These are phyloP conservation scores for Epirrhoe tristata DNA, from an alignment of 2,888 invertebrate genomes.

Conservation along the genomic window DNA sequence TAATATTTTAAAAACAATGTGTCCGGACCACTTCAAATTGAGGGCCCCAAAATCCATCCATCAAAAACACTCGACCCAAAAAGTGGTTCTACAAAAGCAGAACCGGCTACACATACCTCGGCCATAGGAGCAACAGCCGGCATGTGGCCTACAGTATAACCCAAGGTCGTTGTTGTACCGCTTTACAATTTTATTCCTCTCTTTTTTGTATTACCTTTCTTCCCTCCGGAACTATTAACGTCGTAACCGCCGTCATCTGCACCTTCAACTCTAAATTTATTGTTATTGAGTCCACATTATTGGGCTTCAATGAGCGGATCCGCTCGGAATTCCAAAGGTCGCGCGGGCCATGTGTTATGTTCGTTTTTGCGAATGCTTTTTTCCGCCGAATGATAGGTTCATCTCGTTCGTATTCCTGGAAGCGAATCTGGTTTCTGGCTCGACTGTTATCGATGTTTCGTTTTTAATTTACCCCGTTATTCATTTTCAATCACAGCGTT, in stretches of 20 bases:
- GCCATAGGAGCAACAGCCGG: slow-evolving; percentile 71
- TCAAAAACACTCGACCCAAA: slow-evolving; percentile 68
- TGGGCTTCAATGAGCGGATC: slow-evolving; percentile 28
- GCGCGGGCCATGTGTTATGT: slow-evolving; percentile 71
- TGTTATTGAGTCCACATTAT: slow-evolving; percentile 43
- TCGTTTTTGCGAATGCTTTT: slow-evolving; percentile 78
- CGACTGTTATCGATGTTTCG: slow-evolving; percentile 45
- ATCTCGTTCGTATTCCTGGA: slow-evolving; percentile 54
- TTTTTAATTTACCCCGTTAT: slow-evolving; percentile 42
- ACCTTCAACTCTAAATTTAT: slow-evolving; percentile 49
- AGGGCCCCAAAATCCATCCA: slow-evolving; percentile 69
- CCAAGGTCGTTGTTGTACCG: slow-evolving; percentile 82
- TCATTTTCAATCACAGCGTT: slow-evolving; percentile 31
- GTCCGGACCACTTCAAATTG: slow-evolving; percentile 49
- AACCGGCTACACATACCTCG: slow-evolving; percentile 67
- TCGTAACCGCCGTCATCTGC: slow-evolving; percentile 44
- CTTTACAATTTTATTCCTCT: slow-evolving; percentile 73
- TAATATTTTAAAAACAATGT: slow-evolving; percentile 30
- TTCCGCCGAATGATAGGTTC: slow-evolving; percentile 65
- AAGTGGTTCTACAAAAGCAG: slow-evolving; percentile 68
- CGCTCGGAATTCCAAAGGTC: slow-evolving; percentile 77
- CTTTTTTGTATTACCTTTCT: slow-evolving; percentile 78
- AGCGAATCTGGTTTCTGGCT: slow-evolving; percentile 48
- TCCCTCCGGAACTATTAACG: slow-evolving; percentile 59
- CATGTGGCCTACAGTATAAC: slow-evolving; percentile 80